Evolutionary conservation across 2,888 invertebrate genomes (phyloP).

Genomic region (Lamproptera curius): DNA sequence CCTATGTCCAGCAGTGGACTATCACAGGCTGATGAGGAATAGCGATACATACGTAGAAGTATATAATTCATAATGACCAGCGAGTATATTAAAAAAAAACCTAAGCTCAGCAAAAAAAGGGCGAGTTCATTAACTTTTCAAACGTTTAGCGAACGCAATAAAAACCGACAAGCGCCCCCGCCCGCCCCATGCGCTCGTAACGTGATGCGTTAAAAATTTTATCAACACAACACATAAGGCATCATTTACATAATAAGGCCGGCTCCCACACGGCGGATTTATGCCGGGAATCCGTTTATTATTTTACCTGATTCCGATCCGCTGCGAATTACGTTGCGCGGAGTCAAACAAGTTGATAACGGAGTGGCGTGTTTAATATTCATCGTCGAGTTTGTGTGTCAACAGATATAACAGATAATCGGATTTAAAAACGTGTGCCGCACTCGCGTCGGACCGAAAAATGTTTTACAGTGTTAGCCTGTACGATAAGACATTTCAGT

Average conservation of each 20-base stretch:
- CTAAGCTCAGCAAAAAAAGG: too few relatives aligned
- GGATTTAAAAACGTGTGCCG: conserved; percentile 24
- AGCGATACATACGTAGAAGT: too few relatives aligned
- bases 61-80: too few relatives aligned
- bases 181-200: conserved; percentile 18
- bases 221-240: conserved; percentile 60
- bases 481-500: conserved; percentile 1
- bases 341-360: conserved; percentile 52
- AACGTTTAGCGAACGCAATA: too few relatives aligned
- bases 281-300: conserved; percentile 65
- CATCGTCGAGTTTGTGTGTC: conserved; percentile 38
- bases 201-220: conserved; percentile 46
- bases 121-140: too few relatives aligned
- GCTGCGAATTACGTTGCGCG: conserved; percentile 41
- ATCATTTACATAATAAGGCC: conserved; percentile 66
- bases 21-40: too few relatives aligned
- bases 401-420: conserved; percentile 29
- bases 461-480: conserved; percentile 9
- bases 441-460: conserved; percentile 6
- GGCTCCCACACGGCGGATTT: conserved; percentile 49
- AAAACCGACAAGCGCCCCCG: too few relatives aligned
- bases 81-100: too few relatives aligned
- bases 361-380: conserved; percentile 46
- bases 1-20: too few relatives aligned
- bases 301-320: conserved; percentile 57